These are phyloP conservation scores for Sycophila texana DNA, from an alignment of 2,888 invertebrate species.

Conservation along the genomic window DNA sequence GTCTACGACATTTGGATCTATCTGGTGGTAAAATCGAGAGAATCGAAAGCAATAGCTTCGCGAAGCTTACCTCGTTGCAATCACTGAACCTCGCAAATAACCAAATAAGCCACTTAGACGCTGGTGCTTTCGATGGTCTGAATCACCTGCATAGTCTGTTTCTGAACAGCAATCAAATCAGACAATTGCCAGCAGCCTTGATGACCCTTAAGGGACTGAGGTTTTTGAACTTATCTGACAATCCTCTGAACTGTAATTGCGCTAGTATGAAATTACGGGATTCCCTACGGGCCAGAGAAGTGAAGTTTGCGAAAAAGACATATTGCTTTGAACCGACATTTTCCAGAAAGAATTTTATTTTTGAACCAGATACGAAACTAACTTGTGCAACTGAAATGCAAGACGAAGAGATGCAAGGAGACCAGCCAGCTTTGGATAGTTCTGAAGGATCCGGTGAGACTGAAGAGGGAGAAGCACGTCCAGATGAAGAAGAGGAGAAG, in stretches of 20 bases:
- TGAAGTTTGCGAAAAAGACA: slow-evolving; percentile 73
- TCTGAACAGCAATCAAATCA: slow-evolving; percentile 80
- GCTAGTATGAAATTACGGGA: slow-evolving; percentile 82
- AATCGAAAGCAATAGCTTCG: slow-evolving; percentile 78
- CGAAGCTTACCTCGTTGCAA: slow-evolving; percentile 79
- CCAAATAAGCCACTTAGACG: slow-evolving; percentile 78
- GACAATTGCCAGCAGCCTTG: slow-evolving; percentile 80
- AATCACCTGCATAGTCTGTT: slow-evolving; percentile 80
- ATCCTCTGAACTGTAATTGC: slow-evolving; percentile 84
- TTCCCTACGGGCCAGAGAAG: slow-evolving; percentile 75
- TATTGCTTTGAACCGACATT: slow-evolving; percentile 79
- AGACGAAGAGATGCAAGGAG: slow-evolving; percentile 77
- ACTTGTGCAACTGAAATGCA: slow-evolving; percentile 67
- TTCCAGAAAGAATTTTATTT: slow-evolving; percentile 78
- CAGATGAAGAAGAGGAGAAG: slow-evolving; percentile 12
- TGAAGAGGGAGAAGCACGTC: slow-evolving; percentile 14
- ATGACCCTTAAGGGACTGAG: slow-evolving; percentile 78
- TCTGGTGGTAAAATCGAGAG: slow-evolving; percentile 80
- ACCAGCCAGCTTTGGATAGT: slow-evolving; percentile 77
- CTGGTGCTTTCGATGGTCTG: slow-evolving; percentile 77
- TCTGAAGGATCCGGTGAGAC: slow-evolving; percentile 64
- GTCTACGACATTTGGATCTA: slow-evolving; percentile 81
- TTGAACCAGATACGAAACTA: slow-evolving; percentile 76
- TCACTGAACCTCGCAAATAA: slow-evolving; percentile 81
- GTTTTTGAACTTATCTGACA: slow-evolving; percentile 82